phyloP scores from a whole-genome alignment of 2,888 invertebrate species.

The Diloba caeruleocephala region DNA sequence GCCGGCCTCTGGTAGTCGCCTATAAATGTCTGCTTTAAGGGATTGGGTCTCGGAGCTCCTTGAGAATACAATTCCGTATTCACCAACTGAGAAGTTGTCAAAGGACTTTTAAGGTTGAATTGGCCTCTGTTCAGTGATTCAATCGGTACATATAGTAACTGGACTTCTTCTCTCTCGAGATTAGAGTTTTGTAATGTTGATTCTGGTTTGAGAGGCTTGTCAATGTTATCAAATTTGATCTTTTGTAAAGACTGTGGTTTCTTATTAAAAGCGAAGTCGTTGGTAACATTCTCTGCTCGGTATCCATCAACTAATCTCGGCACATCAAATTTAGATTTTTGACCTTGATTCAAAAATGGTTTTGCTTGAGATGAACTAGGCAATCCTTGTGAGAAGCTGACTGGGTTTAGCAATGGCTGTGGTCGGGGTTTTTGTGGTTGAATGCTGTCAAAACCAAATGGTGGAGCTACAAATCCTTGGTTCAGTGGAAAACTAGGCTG shows the following conservation, averaged over 20 bases:
- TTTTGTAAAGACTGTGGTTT: constrained; percentile 80
- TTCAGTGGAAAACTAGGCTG: constrained; percentile 79
- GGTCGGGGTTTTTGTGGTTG: constrained; percentile 71
- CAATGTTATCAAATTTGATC: constrained; percentile 75
- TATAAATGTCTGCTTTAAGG: constrained; percentile 63
- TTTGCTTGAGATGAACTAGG: constrained; percentile 63
- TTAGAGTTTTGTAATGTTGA: constrained; percentile 65
- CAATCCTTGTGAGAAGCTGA: constrained; percentile 65
- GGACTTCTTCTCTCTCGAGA: constrained; percentile 91
- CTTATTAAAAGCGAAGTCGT: constrained; percentile 63
- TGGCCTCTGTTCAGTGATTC: constrained; percentile 91
- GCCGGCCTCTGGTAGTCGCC: constrained; percentile 70
- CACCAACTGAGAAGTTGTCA: constrained; percentile 66
- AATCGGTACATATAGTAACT: constrained; percentile 94
- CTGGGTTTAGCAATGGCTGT: constrained; percentile 62
- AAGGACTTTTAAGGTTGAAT: constrained; percentile 77
- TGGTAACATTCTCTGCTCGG: constrained; percentile 73
- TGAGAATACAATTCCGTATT: constrained; percentile 75
- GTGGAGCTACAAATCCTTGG: constrained; percentile 80
- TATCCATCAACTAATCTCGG: constrained; percentile 83
- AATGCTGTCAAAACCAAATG: constrained; percentile 73
- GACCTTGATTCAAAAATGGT: constrained; percentile 66
- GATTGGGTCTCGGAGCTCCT: constrained; percentile 64
- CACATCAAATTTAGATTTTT: constrained; percentile 66
- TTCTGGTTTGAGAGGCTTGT: constrained; percentile 68